Conservation (phyloP, 2,888 invertebrate species). For the Theristus sp. region DNA sequence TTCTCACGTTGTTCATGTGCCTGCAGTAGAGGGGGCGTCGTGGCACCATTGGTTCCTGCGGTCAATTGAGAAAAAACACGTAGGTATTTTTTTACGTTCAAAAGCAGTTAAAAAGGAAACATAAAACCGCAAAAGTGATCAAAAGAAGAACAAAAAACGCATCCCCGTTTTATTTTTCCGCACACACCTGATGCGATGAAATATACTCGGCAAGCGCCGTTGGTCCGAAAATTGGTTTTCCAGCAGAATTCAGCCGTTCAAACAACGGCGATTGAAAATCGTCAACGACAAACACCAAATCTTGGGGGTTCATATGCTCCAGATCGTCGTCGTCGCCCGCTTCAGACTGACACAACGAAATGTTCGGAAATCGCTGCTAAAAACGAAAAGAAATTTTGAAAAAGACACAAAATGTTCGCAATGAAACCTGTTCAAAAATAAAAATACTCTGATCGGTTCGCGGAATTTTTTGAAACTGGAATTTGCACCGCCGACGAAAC, state of each 20-base stretch:
- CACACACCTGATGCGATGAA: constrained; percentile 2
- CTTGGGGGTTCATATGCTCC: not conserved
- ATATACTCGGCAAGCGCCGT: constrained; percentile 25
- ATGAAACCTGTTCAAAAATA: no score
- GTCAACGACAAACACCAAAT: constrained; percentile 57
- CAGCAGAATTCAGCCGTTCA: constrained; percentile 41
- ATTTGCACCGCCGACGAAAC: no score
- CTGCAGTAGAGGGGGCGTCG: constrained; percentile 61
- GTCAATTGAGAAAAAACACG: constrained; percentile 1
- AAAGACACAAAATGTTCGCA: no score
- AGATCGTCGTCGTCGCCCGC: not conserved
- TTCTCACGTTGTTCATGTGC: constrained; percentile 68
- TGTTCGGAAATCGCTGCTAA: not conserved
- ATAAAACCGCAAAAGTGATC: no score
- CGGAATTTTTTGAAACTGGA: no score
- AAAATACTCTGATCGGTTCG: no score
- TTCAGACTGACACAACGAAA: not conserved
- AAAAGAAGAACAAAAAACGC: no score
- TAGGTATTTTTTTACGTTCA: not conserved
- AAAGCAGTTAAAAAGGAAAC: no score
- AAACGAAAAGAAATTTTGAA: not conserved
- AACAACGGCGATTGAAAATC: constrained; percentile 54
- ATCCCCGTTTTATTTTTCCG: no score
- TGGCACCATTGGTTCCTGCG: not conserved
- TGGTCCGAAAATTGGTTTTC: constrained; percentile 31